phyloP scores from a whole-genome alignment of 2,888 invertebrate species.

The Phyllotreta striolata region DNA sequence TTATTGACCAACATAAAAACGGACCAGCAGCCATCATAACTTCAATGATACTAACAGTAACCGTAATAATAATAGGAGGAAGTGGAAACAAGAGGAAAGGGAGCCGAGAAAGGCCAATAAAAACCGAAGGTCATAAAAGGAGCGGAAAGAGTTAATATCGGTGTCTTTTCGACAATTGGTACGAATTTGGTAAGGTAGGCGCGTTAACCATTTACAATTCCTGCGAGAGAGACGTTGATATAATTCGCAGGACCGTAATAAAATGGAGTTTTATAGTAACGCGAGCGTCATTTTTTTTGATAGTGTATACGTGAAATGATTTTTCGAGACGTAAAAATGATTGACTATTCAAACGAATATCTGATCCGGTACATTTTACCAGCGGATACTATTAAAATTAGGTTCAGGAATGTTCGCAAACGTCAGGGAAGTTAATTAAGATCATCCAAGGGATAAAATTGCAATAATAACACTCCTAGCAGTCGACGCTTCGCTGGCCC shows the following conservation, averaged over 20 bases:
- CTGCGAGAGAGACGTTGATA: constrained; percentile 47
- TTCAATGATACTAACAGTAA: constrained; percentile 38
- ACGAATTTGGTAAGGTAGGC: constrained; percentile 44
- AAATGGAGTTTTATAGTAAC: constrained; percentile 56
- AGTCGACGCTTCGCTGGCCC: neutral
- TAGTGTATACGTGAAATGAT: too few species aligned
- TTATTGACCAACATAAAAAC: constrained; percentile 24
- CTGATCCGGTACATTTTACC: too few species aligned
- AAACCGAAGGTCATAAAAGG: constrained; percentile 37
- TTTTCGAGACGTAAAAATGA: too few species aligned
- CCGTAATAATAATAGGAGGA: constrained; percentile 13
- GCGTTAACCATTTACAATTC: constrained; percentile 51
- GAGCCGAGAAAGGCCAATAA: constrained; percentile 36
- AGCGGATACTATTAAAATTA: too few species aligned
- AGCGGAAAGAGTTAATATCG: constrained; percentile 52
- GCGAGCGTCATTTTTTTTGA: too few species aligned
- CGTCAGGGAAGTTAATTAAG: constrained; percentile 15
- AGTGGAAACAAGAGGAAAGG: constrained; percentile 2
- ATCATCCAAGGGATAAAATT: constrained; percentile 13
- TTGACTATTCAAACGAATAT: too few species aligned
- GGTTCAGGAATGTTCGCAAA: too few species aligned
- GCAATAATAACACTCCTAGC: constrained; percentile 20
- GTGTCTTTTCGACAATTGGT: constrained; percentile 57
- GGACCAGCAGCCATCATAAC: constrained; percentile 32
- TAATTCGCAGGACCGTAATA: constrained; percentile 58